Base-by-base conservation (phyloP, 2,113 vertebrate species). In the Pomatorhinus ruficollis region DNA sequence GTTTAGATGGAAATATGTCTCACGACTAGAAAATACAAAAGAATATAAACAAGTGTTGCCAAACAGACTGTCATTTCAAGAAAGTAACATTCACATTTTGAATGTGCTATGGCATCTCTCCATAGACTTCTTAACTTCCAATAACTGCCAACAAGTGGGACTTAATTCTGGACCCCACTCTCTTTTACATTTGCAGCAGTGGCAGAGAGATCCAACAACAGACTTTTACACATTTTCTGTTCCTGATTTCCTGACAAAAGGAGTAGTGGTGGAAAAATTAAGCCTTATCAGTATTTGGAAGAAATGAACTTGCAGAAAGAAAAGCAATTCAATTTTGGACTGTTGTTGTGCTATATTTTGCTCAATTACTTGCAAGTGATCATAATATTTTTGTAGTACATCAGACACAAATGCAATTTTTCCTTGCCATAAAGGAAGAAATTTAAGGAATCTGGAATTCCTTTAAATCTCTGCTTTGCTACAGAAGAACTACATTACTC, bases 291-390 rank as follows among this genome's bases (percentile, higher is more conserved):
- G 8, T 22, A 54, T 91, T 81, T 87, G 39, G 23, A 87, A 78
- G 23, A 72, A 35, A 64, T 27, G 1, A 50, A 57, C 77, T 66
- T 63, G 15, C 35, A 78, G 59, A 80, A 84, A 8, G 12, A 70
- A 84, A 75, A 83, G 2, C 0, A 5, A 24, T 71, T 40, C 0
- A 0, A 2, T 15, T 76, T 81, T 75, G 49, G 5, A 15, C 5
- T 19, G 18, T 30, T 0, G 0, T 16, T 40, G 10, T 23, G 15
- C 4, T 75, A 11, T 30, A 28, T 83, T 88, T 83, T 83, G 4
- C n/a, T 80, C 22, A 66, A 59, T 9, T 24, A 40, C 3, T 72
- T 72, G 7, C 14, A 81, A 65, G 11, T 12, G 17, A 39, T 49
- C 31, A 6, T 39, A 70, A 42, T 30, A n/a, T 3, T 42, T 53